A percentile compares a stretch with the other conserved stretches of the same genome.
Conservation (phyloP, 2,113 vertebrate genomes). For the Carollia perspicillata region DNA sequence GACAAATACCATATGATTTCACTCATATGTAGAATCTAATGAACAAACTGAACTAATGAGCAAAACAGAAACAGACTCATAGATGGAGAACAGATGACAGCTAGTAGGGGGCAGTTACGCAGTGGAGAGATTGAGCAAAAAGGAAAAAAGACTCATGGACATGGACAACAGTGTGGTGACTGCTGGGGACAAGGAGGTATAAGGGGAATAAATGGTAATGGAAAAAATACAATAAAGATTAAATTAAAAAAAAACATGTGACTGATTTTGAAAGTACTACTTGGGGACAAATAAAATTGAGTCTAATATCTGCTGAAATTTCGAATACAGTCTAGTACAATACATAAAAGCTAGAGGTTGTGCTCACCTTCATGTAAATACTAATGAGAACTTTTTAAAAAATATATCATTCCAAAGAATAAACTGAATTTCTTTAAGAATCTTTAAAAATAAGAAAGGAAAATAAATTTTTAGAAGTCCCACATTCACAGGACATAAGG, state of each 20-base stretch:
- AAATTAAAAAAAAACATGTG: background rate
- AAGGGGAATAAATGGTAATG: too few relatives aligned
- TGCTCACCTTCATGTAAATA: background rate
- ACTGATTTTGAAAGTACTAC: background rate
- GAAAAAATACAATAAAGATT: too few relatives aligned
- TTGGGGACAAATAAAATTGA: background rate
- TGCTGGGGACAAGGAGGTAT: too few relatives aligned
- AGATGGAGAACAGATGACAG: too few relatives aligned
- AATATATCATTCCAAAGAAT: background rate
- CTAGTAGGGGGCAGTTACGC: too few relatives aligned
- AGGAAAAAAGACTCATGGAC: too few relatives aligned
- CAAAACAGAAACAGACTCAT: too few relatives aligned
- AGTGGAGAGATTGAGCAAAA: too few relatives aligned
- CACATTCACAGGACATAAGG: conserved; percentile 43
- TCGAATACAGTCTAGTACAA: background rate
- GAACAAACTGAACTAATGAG: too few relatives aligned
- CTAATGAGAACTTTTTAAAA: background rate
- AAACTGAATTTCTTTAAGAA: conserved; percentile 9
- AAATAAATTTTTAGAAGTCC: conserved; percentile 31
- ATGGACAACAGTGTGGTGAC: too few relatives aligned
- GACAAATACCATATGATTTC: too few relatives aligned
- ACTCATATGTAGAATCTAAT: too few relatives aligned
- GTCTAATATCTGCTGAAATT: background rate
- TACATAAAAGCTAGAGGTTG: background rate
- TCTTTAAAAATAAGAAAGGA: conserved; percentile 9